Evolutionary conservation across 2,888 invertebrate genomes (phyloP).

Genomic region (Metellina segmentata): DNA sequence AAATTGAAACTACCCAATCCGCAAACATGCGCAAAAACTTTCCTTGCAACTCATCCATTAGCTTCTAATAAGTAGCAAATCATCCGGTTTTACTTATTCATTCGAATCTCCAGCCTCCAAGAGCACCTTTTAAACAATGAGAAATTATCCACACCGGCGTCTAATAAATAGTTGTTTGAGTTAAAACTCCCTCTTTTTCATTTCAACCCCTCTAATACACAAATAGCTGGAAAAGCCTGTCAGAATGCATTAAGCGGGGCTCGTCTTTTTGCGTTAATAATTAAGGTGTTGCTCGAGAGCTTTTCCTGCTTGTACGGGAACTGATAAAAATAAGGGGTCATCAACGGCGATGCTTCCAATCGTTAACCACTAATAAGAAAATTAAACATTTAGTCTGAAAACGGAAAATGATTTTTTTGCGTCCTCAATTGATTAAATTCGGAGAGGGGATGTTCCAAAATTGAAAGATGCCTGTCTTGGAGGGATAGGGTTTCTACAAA

Average conservation of each 20-base stretch:
- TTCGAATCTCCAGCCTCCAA: too few species aligned
- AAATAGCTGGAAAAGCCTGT: conserved; percentile 20
- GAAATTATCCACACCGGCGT: neutral
- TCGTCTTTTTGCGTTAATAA: conserved; percentile 28
- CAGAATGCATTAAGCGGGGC: conserved; percentile 1
- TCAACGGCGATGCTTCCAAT: conserved; percentile 12
- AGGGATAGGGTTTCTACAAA: neutral
- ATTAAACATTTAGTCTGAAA: conserved; percentile 39
- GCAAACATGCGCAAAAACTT: neutral
- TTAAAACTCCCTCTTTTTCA: conserved; percentile 21
- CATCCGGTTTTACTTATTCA: too few species aligned
- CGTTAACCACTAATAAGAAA: conserved; percentile 54
- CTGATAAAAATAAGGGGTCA: conserved; percentile 36
- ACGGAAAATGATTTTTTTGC: conserved; percentile 19
- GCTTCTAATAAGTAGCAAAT: too few species aligned
- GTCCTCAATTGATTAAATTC: conserved; percentile 54
- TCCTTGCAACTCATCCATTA: too few species aligned
- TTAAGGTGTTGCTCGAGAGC: conserved; percentile 17
- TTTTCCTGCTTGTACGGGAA: neutral
- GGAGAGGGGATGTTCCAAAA: conserved; percentile 16
- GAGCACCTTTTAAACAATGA: neutral
- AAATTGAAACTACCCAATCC: neutral
- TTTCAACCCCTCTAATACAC: conserved; percentile 10
- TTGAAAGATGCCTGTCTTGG: neutral
- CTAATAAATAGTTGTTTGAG: conserved; percentile 26